Base-by-base conservation (phyloP, 2,797 vertebrate genomes). In the Molothrus aeneus region DNA sequence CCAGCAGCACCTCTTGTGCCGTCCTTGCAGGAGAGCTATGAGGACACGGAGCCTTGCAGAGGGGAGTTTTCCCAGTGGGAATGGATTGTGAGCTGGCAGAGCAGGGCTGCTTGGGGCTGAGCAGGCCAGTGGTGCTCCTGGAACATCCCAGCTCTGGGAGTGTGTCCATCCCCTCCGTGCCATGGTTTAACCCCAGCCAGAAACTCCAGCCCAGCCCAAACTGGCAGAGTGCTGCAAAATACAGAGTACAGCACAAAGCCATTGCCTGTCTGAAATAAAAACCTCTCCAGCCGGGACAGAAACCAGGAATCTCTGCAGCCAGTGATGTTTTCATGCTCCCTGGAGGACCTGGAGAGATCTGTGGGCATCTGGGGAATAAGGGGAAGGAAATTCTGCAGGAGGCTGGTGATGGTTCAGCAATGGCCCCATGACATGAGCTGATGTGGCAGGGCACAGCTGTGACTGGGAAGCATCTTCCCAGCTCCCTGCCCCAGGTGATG, bases 1-100 rank as follows among this genome's bases (percentile, higher is more conserved):
- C 50, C 43, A 7, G 29, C 51, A 8, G 3, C 29, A 2, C 2
- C 4, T 38, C 32, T 20, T 1, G 4, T 56, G 85, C 66, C 48
- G 6, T 10, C 51, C 70, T 34, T 18, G 1, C 6, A 32, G 18
- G 20, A 31, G 9, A 40, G 56, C 5, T 1, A 2, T 1, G 6
- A 36, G 80, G 34, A 13, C 60, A 29, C 0, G 0, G 18, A 53
- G 22, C 51, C 51, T 34, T 59, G 13, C 51, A 38, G 54, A 50
- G 59, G 17, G 17, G 11, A 38, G 12, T 25, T 50, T 77, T 45
- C 5, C 48, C 11, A 2, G 1, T 14, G 47, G 63, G 32, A 51
- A 4, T 2, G 13, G 17, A 2, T 29, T 50, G 26, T 34, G 7
- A 22, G 8, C 2, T 1, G 38, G 38, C 69, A 72, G 61, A 61